A percentile compares a stretch with the other conserved stretches of the same genome.
Evolutionary conservation across 2,888 invertebrate species (phyloP).

Genomic region (Acheta domesticus): DNA sequence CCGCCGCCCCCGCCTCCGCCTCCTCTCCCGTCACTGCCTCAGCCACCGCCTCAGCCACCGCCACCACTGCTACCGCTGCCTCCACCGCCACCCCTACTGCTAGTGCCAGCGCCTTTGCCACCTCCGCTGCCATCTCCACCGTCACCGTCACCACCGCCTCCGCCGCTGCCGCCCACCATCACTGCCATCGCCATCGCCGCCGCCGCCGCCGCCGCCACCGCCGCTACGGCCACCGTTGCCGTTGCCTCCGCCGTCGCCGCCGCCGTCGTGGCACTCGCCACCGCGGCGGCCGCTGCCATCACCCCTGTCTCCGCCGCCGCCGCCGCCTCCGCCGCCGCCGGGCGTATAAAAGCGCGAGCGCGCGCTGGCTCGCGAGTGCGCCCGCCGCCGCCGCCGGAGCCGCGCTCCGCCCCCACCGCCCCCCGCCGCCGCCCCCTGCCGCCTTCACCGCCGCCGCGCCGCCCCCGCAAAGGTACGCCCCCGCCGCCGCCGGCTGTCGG

Average conservation of each 20-base stretch:
- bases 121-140: background rate
- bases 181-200: background rate
- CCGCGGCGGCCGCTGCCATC: background rate
- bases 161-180: background rate
- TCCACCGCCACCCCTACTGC: background rate
- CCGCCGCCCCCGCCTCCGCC: too few species aligned
- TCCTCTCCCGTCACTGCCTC: too few species aligned
- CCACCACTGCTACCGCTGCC: background rate
- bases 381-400: too few species aligned
- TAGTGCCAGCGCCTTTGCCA: background rate
- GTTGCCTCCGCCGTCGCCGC: background rate
- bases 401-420: too few species aligned
- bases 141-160: background rate
- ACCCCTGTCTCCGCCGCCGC: background rate
- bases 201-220: background rate
- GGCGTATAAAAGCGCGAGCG: background rate
- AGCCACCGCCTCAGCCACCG: background rate
- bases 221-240: background rate
- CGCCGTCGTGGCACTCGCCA: background rate
- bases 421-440: too few species aligned
- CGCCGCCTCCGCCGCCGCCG: background rate
- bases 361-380: too few species aligned
- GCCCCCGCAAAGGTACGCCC: too few species aligned
- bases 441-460: too few species aligned
- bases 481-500: too few species aligned